These are phyloP conservation scores for Catajapyx aquilonaris DNA, from an alignment of 1,140 invertebrate species.

Conservation along the genomic window DNA sequence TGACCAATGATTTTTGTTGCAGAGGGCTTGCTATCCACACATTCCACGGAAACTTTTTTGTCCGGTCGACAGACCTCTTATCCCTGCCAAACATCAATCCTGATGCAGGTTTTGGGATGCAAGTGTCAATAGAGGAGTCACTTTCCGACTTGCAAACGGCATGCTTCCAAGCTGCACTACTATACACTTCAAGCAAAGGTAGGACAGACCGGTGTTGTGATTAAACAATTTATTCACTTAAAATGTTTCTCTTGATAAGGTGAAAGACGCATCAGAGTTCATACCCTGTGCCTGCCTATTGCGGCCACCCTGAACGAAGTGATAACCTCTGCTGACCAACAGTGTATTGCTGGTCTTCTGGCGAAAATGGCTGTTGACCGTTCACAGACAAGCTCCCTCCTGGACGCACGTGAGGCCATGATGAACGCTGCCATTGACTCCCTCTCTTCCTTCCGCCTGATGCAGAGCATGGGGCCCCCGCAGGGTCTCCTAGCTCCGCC, in stretches of 20 bases:
- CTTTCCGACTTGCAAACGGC: slow-evolving; percentile 67
- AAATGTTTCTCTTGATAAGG: no score
- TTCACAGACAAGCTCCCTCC: slow-evolving; percentile 58
- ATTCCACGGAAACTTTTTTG: slow-evolving; percentile 99
- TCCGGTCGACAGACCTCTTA: slow-evolving; percentile 88
- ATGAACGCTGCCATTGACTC: slow-evolving; percentile 88
- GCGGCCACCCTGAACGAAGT: slow-evolving; percentile 64
- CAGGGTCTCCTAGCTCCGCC: slow-evolving; percentile 47
- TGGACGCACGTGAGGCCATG: slow-evolving; percentile 86
- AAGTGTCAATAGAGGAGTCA: slow-evolving; percentile 83
- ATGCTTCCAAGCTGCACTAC: slow-evolving; percentile 91
- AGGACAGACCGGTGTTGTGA: slow-evolving; percentile 9
- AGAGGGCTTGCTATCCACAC: slow-evolving; percentile 84
- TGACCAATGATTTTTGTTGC: slow-evolving; percentile 11
- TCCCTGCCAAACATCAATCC: slow-evolving; percentile 95
- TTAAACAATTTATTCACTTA: slow-evolving; percentile 4
- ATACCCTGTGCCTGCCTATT: slow-evolving; percentile 87
- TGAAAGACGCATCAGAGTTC: slow-evolving; percentile 90
- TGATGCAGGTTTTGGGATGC: slow-evolving; percentile 94
- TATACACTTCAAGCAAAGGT: slow-evolving; percentile 97
- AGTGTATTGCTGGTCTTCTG: slow-evolving; percentile 77
- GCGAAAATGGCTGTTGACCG: slow-evolving; percentile 96
- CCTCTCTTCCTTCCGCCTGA: slow-evolving; percentile 54
- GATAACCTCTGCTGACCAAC: slow-evolving; percentile 79
- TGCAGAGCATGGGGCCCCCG: slow-evolving; percentile 33